Base-by-base conservation (phyloP, 1,140 invertebrate genomes). In the Leptopilina clavipes region DNA sequence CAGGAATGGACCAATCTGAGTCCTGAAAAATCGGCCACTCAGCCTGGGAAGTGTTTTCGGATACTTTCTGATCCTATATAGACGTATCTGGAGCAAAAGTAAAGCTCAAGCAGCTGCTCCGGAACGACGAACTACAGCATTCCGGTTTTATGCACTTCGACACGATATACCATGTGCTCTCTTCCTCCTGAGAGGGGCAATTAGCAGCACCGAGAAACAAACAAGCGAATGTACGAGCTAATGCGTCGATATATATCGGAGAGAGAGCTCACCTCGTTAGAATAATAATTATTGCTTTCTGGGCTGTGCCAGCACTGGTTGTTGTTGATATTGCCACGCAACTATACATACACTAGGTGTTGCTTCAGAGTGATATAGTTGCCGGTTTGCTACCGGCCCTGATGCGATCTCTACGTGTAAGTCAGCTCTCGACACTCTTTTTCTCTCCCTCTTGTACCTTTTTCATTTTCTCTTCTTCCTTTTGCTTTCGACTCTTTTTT, bases 351-450 rank as follows among this genome's bases (percentile, higher is more conserved):
- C 31, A 44, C 52, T 74, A 71, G 54, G 76, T 74, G 74, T 71
- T 76, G 78, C 65, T 76, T 71, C 71, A 74, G 73, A 71, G 80
- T 82, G 81, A 82, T 85, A 85, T 81, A 83, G 80, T 83, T 82
- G 79, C 79, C 78, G 79, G 74, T 81, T 56, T 56, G 76, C 83
- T 82, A 82, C 80, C 82, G 81, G 78, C 77, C 70, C 76, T 86
- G 87, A 88, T 88, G 79, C 80, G 83, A 88, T 89, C 86, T 83
- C 82, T 70, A 79, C 77, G 77, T 83, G 83, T 86, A 86, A 84
- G 85, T 86, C 79, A 82, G 74, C 78, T 76, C 72, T 76, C 78
- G 80, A 48, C 77, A 73, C 22, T 25, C 12, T 59, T 19, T 59
- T 9, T 25, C 22, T 70, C 70, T 75, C 10, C 18, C 2, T 54